These are phyloP conservation scores for Tachycineta bicolor DNA, from an alignment of 2,113 vertebrate genomes.

Conservation along the genomic window DNA sequence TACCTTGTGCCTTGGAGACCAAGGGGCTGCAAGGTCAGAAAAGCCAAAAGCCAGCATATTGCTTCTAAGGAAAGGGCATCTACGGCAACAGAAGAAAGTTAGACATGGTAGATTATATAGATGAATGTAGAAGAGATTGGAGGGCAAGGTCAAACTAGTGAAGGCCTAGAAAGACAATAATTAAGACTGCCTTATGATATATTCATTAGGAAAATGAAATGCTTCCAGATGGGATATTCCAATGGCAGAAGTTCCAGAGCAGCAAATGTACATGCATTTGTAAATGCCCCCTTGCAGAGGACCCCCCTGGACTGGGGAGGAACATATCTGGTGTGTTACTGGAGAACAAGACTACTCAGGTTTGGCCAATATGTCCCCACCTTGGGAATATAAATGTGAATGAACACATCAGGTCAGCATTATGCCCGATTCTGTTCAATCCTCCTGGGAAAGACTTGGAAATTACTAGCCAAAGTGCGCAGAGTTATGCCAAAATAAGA, in stretches of 20 bases:
- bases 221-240: neutral
- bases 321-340: neutral
- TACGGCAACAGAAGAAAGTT: neutral
- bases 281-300: neutral
- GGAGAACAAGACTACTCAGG: neutral
- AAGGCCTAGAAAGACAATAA: neutral
- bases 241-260: neutral
- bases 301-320: neutral
- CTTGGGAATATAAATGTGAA: neutral
- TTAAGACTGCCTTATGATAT: neutral
- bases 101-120: neutral
- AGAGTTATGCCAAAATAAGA: neutral
- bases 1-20: neutral
- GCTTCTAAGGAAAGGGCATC: neutral
- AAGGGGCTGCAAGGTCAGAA: neutral
- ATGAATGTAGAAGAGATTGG: neutral
- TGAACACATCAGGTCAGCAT: neutral
- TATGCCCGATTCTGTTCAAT: neutral
- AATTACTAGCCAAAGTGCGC: neutral
- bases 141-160: neutral
- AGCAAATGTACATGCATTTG: neutral
- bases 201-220: neutral
- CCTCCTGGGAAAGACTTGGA: neutral
- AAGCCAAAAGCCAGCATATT: neutral
- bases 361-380: neutral